phyloP scores from a whole-genome alignment of 2,888 invertebrate genomes.

The Spilosoma lubricipeda region DNA sequence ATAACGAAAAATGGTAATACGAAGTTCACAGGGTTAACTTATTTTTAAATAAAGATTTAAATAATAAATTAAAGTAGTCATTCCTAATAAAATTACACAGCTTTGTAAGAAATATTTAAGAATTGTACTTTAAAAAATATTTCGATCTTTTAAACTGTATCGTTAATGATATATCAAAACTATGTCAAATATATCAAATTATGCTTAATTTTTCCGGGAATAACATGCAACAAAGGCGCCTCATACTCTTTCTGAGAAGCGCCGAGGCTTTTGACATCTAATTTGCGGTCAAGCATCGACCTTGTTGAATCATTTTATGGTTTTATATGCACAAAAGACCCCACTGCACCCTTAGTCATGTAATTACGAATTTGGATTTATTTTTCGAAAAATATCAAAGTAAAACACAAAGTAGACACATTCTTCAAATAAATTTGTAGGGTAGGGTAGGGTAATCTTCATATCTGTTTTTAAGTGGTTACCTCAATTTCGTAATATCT shows the following conservation, averaged over 20 bases:
- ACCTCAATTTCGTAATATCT: background rate
- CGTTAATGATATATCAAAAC: background rate
- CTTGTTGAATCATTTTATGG: slow-evolving; percentile 21
- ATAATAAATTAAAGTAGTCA: no score
- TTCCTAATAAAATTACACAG: no score
- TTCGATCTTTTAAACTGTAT: background rate
- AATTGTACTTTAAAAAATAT: background rate
- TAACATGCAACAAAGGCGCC: background rate
- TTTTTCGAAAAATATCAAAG: background rate
- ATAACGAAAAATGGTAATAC: no score
- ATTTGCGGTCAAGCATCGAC: slow-evolving; percentile 24
- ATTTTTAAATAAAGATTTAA: no score
- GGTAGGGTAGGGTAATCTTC: background rate
- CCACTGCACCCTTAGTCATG: slow-evolving; percentile 4
- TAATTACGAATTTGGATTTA: background rate
- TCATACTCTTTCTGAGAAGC: slow-evolving; percentile 16
- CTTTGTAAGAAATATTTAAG: background rate
- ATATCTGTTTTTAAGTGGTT: background rate
- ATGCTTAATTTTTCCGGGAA: slow-evolving; percentile 2
- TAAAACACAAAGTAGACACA: background rate
- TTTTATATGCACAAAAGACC: slow-evolving; percentile 8
- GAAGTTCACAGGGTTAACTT: no score
- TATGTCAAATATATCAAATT: background rate
- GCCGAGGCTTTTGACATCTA: slow-evolving; percentile 16
- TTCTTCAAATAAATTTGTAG: background rate